Base-by-base conservation (phyloP, 35 echinoderm and acorn worm species). In the Diadema setosum region DNA sequence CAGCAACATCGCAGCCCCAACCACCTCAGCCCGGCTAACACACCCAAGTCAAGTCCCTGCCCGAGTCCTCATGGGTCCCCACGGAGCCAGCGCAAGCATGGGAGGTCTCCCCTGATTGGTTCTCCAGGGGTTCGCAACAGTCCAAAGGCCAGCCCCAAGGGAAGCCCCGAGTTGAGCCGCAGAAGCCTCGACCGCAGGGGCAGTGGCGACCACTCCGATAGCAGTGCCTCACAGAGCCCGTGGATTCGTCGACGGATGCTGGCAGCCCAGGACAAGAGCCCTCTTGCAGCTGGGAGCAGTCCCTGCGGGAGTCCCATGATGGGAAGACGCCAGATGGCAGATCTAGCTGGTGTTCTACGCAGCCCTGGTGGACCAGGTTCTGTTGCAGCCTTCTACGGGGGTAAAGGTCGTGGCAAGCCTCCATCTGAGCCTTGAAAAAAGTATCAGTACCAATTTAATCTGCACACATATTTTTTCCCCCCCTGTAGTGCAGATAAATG, bases 1-100 rank as follows among this genome's bases (percentile, higher is more conserved):
- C 90, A 93, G 15, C 70, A 83, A 50, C 35, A 76, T 8, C 78
- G 61, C n/a, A 99, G 91, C 46, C 89, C 92, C 11, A 88, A 89
- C 37, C 96, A 92, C 27, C 64, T 99, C 26, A 99, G 92, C 67
- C 96, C 96, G 35, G 29, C 85, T 11, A 93, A 52, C 48, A 94
- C 96, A 7, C 96, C 96, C 35, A 99, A 95, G 65, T 92, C 89
- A 3, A 99, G 96, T 78, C 96, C 96, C 8, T 85, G 83, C 52
- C 86, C 89, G 41, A 99, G 96, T 46, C 96, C 96, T 41, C 88
- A 94, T 63, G 90, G 92, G 11, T 94, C 92, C 70, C 96, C 96
- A 37, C 86, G 96, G 15, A 81, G 75, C 15, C 89, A 92, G 78
- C 81, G 93, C 20, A 99, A 91, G 84, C 48, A 43, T 21, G 89